A percentile compares a stretch with the other conserved stretches of the same genome.
These are phyloP conservation scores for Drosophila littoralis DNA, from an alignment of 1,140 invertebrate species.

Conservation along the genomic window DNA sequence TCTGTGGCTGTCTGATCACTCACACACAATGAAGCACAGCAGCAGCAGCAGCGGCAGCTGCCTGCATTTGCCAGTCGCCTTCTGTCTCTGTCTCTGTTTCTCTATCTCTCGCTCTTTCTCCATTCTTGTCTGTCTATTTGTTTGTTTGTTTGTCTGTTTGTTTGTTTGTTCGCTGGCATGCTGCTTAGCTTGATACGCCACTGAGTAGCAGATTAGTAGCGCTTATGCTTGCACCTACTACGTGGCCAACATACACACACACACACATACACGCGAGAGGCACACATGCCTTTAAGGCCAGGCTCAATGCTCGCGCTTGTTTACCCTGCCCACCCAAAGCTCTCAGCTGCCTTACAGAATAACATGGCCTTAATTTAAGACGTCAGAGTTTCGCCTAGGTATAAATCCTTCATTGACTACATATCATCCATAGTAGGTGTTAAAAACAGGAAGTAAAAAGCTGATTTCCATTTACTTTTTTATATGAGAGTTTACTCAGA, in stretches of 20 bases:
- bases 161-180: slow-evolving; percentile 75
- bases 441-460: too few species aligned
- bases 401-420: too few species aligned
- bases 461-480: too few species aligned
- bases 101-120: background rate
- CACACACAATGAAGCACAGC: slow-evolving; percentile 61
- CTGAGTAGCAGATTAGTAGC: slow-evolving; percentile 81
- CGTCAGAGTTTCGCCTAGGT: too few species aligned
- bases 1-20: slow-evolving; percentile 80
- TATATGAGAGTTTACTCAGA: too few species aligned
- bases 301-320: slow-evolving; percentile 35
- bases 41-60: background rate
- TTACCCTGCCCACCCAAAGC: slow-evolving; percentile 26
- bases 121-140: slow-evolving; percentile 8
- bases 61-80: slow-evolving; percentile 29
- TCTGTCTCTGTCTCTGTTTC: background rate
- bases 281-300: slow-evolving; percentile 7
- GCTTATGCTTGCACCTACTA: slow-evolving; percentile 82
- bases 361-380: too few species aligned
- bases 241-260: slow-evolving; percentile 48
- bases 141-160: slow-evolving; percentile 59
- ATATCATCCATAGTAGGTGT: too few species aligned
- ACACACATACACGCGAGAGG: slow-evolving; percentile 16
- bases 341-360: background rate
- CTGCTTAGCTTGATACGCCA: slow-evolving; percentile 80